Conservation (phyloP, 2,888 invertebrate species). For the Eristalis pertinax region DNA sequence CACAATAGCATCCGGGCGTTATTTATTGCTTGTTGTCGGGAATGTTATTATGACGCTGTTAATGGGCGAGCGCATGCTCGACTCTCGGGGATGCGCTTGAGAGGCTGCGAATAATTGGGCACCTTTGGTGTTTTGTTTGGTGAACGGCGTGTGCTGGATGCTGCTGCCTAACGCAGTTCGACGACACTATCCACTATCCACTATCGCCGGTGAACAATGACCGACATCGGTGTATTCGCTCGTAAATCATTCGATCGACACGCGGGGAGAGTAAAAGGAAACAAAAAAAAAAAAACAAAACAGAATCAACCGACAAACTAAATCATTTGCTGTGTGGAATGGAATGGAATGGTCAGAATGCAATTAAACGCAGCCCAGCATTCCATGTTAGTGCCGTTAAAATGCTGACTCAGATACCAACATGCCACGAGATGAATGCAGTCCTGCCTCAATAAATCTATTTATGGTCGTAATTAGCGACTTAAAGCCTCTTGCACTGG, state of each 20-base stretch:
- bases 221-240: neutral
- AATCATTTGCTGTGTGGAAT: conserved; percentile 28
- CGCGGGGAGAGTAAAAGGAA: neutral
- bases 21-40: conserved; percentile 68
- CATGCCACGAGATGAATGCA: conserved; percentile 57
- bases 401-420: conserved; percentile 49
- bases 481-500: conserved; percentile 50
- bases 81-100: conserved; percentile 36
- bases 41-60: conserved; percentile 69
- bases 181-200: neutral
- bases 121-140: conserved; percentile 1
- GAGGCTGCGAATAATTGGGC: conserved; percentile 58
- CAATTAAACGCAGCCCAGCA: conserved; percentile 69
- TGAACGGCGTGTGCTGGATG: conserved; percentile 21
- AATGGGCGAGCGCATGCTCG: conserved; percentile 22
- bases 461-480: conserved; percentile 71
- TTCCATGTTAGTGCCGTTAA: conserved; percentile 56
- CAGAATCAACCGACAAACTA: conserved; percentile 19
- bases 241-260: neutral
- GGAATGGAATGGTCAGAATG: conserved; percentile 47
- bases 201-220: neutral
- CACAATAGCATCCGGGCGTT: conserved; percentile 50
- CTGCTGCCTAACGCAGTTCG: neutral
- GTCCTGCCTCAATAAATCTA: conserved; percentile 63
- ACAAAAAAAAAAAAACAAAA: neutral